A percentile compares a stretch with the other conserved stretches of the same genome.
phyloP scores from a whole-genome alignment of 2,797 vertebrate genomes.

The Epinephelus awoara region DNA sequence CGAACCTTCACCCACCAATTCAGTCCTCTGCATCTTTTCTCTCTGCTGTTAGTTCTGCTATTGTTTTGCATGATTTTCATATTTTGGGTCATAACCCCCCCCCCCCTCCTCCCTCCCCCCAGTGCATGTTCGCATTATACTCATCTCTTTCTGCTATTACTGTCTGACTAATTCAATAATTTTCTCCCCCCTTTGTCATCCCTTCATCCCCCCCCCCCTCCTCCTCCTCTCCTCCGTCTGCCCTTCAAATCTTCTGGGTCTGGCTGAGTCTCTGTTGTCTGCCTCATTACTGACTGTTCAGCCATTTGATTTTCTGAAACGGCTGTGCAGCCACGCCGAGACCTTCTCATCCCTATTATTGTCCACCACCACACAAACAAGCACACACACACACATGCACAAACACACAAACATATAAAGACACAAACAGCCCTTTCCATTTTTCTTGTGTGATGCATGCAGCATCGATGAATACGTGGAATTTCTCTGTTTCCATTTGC shows the following conservation, averaged over 20 bases:
- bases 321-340: slow-evolving; percentile 81
- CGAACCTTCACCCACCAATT: slow-evolving; percentile 42
- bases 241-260: slow-evolving; percentile 91
- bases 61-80: slow-evolving; percentile 68
- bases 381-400: slow-evolving; percentile 13
- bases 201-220: slow-evolving; percentile 36
- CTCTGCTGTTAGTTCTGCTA: slow-evolving; percentile 47
- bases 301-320: slow-evolving; percentile 93
- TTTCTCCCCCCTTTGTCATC: slow-evolving; percentile 64
- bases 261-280: slow-evolving; percentile 90
- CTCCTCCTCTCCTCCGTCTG: slow-evolving; percentile 73
- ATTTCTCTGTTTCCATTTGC: slow-evolving; percentile 55
- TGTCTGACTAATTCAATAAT: slow-evolving; percentile 80
- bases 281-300: slow-evolving; percentile 95
- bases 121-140: slow-evolving; percentile 63
- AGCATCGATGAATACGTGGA: slow-evolving; percentile 55
- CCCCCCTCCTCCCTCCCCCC: slow-evolving; percentile 11
- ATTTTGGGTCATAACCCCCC: slow-evolving; percentile 58
- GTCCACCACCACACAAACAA: slow-evolving; percentile 46
- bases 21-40: slow-evolving; percentile 30
- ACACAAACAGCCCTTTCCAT: slow-evolving; percentile 39
- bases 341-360: slow-evolving; percentile 89
- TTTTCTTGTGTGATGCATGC: slow-evolving; percentile 59
- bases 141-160: slow-evolving; percentile 70
- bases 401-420: slow-evolving; percentile 40